A percentile compares a stretch with the other conserved stretches of the same genome.
Conservation (phyloP, 37 sponge, comb jelly and placozoan species). For the Ephydatia muelleri region DNA sequence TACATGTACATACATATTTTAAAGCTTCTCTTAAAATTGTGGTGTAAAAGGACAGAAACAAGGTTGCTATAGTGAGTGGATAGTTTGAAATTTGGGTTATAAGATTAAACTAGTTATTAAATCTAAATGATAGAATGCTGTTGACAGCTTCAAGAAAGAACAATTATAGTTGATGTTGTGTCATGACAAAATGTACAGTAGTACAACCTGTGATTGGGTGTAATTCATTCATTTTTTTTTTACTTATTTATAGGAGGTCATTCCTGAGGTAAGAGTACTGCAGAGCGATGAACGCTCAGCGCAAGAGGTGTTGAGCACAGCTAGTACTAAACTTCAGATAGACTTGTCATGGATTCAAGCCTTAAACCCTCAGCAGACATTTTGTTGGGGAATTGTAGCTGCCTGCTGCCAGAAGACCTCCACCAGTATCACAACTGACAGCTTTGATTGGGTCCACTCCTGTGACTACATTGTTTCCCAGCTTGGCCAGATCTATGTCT, state of each 20-base stretch:
- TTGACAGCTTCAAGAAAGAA: too few species aligned
- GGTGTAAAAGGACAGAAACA: too few species aligned
- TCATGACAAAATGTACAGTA: neutral
- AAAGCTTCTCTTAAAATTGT: too few species aligned
- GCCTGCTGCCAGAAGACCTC: constrained; percentile 26
- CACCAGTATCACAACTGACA: constrained; percentile 15
- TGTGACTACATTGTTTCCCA: constrained; percentile 19
- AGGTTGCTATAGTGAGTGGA: too few species aligned
- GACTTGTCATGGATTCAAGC: constrained; percentile 34
- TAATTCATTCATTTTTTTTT: too few species aligned
- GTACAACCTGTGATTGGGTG: too few species aligned
- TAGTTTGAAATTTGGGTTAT: too few species aligned
- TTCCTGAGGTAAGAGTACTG: neutral
- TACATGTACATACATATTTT: too few species aligned
- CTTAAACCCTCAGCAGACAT: constrained; percentile 37
- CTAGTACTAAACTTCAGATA: neutral
- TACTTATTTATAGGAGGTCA: neutral
- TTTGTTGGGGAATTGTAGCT: constrained; percentile 69
- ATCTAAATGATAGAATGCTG: too few species aligned
- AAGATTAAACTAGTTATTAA: too few species aligned
- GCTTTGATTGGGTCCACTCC: constrained; percentile 45
- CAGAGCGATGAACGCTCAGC: neutral
- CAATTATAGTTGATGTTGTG: too few species aligned
- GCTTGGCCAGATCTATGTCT: constrained; percentile 33
- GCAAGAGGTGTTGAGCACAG: neutral